These are phyloP conservation scores for Atta cephalotes DNA, from an alignment of 1,140 invertebrate genomes.

Conservation along the genomic window DNA sequence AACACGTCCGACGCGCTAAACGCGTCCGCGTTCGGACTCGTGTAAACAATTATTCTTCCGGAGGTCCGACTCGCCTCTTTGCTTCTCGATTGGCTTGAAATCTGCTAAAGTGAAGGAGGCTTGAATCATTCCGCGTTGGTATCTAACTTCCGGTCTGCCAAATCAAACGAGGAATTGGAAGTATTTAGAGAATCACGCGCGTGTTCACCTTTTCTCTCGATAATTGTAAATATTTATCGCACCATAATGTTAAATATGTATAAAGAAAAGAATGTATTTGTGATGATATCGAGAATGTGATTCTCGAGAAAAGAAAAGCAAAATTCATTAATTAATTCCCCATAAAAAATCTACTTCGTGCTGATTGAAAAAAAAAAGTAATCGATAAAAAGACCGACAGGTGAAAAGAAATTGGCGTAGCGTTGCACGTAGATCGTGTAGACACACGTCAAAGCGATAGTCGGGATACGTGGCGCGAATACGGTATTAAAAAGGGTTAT, in stretches of 20 bases:
- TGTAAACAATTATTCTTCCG: constrained; percentile 75
- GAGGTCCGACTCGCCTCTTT: constrained; percentile 58
- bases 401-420: constrained; percentile 46
- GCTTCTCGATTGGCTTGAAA: constrained; percentile 58
- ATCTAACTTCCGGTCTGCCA: constrained; percentile 57
- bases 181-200: constrained; percentile 20
- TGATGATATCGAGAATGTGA: neutral
- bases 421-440: constrained; percentile 61
- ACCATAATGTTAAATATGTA: neutral
- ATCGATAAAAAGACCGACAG: constrained; percentile 46
- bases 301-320: neutral
- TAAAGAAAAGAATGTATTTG: constrained; percentile 26
- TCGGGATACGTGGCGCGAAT: constrained; percentile 66
- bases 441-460: constrained; percentile 65
- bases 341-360: neutral
- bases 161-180: constrained; percentile 32
- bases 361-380: neutral
- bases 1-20: constrained; percentile 70
- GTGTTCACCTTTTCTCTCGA: constrained; percentile 38
- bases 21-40: constrained; percentile 62
- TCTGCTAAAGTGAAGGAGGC: constrained; percentile 14
- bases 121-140: constrained; percentile 50
- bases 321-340: neutral
- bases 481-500: constrained; percentile 68
- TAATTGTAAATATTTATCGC: constrained; percentile 44